phyloP scores from a whole-genome alignment of 1,140 invertebrate genomes.

The Drosophila rhopaloa region DNA sequence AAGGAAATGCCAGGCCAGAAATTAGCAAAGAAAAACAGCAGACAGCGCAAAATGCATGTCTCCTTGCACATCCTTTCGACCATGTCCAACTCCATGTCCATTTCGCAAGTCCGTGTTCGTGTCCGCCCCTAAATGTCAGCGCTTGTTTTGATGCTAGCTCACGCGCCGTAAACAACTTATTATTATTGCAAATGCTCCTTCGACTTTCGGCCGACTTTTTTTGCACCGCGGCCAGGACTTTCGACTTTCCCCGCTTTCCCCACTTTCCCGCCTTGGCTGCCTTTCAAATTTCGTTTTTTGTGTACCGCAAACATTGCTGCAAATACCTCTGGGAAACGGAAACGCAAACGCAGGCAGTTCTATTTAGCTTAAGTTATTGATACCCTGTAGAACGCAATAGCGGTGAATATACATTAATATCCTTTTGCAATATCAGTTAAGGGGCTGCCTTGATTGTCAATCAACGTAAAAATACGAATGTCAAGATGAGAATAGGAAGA shows the following conservation, averaged over 20 bases:
- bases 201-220: conserved; percentile 30
- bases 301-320: conserved; percentile 55
- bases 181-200: conserved; percentile 72
- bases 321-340: conserved; percentile 53
- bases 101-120: conserved; percentile 48
- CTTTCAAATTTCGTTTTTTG: conserved; percentile 65
- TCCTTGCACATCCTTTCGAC: conserved; percentile 42
- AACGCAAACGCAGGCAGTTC: conserved; percentile 77
- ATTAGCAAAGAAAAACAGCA: conserved; percentile 11
- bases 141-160: conserved; percentile 81
- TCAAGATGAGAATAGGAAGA: too few relatives aligned
- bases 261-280: conserved; percentile 56
- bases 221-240: conserved; percentile 8
- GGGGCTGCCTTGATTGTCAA: background rate
- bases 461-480: too few relatives aligned
- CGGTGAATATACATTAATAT: too few relatives aligned
- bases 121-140: conserved; percentile 81
- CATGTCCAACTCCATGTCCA: conserved; percentile 53
- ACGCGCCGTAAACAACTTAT: conserved; percentile 82
- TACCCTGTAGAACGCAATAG: conserved; percentile 13
- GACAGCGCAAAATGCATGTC: conserved; percentile 33
- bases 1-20: conserved; percentile 34
- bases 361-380: conserved; percentile 57
- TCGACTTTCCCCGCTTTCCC: background rate
- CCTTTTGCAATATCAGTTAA: background rate